Evolutionary conservation across 1,140 invertebrate genomes (phyloP).

Genomic region (Zaprionus gabonicus): DNA sequence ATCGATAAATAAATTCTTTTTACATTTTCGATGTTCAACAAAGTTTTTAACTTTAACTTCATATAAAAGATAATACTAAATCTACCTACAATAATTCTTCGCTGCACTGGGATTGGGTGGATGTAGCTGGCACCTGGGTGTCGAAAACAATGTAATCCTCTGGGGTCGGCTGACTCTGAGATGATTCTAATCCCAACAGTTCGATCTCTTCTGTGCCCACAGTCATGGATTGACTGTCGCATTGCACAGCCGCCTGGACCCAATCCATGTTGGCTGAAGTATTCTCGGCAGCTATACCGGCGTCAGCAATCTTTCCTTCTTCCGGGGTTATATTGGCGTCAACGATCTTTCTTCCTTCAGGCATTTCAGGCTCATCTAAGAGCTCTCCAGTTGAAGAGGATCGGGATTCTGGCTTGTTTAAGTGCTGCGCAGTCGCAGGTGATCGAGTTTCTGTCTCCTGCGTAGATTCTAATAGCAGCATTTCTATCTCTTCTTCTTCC

Average conservation of each 20-base stretch:
- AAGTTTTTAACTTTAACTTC: background rate
- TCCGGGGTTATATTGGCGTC: background rate
- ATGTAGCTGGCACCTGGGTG: slow-evolving; percentile 51
- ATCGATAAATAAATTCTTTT: slow-evolving; percentile 27
- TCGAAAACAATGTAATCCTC: slow-evolving; percentile 47
- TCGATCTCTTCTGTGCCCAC: background rate
- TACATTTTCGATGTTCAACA: slow-evolving; percentile 19
- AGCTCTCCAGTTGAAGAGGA: no score
- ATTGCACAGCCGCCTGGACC: background rate
- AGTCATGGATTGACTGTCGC: slow-evolving; percentile 51
- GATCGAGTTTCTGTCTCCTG: background rate
- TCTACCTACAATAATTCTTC: slow-evolving; percentile 4
- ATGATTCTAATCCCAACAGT: slow-evolving; percentile 5
- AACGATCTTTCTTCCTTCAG: background rate
- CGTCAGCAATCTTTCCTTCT: background rate
- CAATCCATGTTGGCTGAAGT: slow-evolving; percentile 27
- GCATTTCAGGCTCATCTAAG: background rate
- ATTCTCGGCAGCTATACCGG: background rate
- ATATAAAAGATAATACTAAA: slow-evolving; percentile 1
- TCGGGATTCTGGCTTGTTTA: background rate
- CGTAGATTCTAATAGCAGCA: background rate
- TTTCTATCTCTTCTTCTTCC: background rate
- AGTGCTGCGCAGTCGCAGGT: background rate
- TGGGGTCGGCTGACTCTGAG: slow-evolving; percentile 2
- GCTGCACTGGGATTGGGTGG: slow-evolving; percentile 43